Base-by-base conservation (phyloP, 2,113 vertebrate species). In the Gorsachius goisagi region DNA sequence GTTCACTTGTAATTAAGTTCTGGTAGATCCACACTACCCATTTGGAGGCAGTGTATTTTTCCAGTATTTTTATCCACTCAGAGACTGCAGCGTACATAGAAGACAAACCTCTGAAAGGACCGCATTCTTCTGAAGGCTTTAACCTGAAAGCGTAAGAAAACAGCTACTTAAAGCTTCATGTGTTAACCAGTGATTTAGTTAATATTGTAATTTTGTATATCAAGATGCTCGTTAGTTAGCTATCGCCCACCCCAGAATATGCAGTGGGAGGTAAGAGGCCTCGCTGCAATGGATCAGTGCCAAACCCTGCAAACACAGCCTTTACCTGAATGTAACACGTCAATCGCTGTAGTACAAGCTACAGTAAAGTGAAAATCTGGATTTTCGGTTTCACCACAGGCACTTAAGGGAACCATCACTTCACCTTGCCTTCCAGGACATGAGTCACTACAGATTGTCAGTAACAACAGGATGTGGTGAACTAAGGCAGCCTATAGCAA, bases 11-110 rank as follows among this genome's bases (percentile, higher is more conserved):
- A 53, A 99, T 98, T 92, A 99, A 96, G 53, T 99, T 98, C 11
- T 78, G 44, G 93, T 99, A 99, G 96, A 99, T 98, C 99, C 99
- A 99, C 26, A 98, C 90, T 1, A 98, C 98, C 99, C 99, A 99
- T 11, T 78, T 26, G 5, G 97, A 98, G 55, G 91, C 41, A 6
- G 95, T 17, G 32, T 93, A 80, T 7, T 6, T 41, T 6, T 37
- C 55, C 27, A 99, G 92, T 3, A 20, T 44, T 6, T 76, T 35
- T 8, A 99, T 98, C 99, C 99, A 99, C 37, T 74, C 52, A 21
- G 89, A 93, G 33, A 99, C 94, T 45, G 98, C 97, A 47, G 98
- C 90, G 63, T 98, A 99, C 88, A 99, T 97, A 12, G 82, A 97
- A 77, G 93, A 28, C 75, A 99, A 98, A 8, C 98, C 98, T 92